Conservation (phyloP, 2,888 invertebrate species). For the Anaspis maculata region DNA sequence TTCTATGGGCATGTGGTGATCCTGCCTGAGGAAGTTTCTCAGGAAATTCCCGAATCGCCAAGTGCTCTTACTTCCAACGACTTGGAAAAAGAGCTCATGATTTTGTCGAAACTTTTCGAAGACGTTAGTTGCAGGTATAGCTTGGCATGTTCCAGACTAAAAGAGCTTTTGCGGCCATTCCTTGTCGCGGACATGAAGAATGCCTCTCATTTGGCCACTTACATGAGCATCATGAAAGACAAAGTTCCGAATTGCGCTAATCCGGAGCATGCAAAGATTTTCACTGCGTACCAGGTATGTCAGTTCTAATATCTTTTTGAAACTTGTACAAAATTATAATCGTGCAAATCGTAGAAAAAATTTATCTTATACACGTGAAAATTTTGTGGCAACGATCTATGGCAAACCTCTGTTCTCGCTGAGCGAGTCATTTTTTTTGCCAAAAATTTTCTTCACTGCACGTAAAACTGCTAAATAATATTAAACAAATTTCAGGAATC, state of each 20-base stretch:
- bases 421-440: no score
- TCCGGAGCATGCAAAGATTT: slow-evolving; percentile 44
- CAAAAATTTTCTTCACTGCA: no score
- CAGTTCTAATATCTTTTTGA: not conserved
- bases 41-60: slow-evolving; percentile 35
- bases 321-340: no score
- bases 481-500: slow-evolving; percentile 66
- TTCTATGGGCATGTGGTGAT: slow-evolving; percentile 87
- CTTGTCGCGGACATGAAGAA: slow-evolving; percentile 73
- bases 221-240: slow-evolving; percentile 50
- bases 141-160: slow-evolving; percentile 75
- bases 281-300: slow-evolving; percentile 45
- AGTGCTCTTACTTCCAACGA: slow-evolving; percentile 34
- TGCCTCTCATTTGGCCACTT: slow-evolving; percentile 75
- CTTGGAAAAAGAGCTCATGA: slow-evolving; percentile 52
- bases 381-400: slow-evolving; percentile 13
- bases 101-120: slow-evolving; percentile 63
- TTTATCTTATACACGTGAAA: no score
- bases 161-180: slow-evolving; percentile 69
- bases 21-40: slow-evolving; percentile 49
- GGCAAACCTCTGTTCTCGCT: no score
- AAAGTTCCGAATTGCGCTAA: slow-evolving; percentile 29
- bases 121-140: slow-evolving; percentile 76
- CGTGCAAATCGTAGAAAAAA: no score
- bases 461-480: no score